Evolutionary conservation across 2,113 vertebrate species (phyloP).

Genomic region (Sceloporus tristichus): DNA sequence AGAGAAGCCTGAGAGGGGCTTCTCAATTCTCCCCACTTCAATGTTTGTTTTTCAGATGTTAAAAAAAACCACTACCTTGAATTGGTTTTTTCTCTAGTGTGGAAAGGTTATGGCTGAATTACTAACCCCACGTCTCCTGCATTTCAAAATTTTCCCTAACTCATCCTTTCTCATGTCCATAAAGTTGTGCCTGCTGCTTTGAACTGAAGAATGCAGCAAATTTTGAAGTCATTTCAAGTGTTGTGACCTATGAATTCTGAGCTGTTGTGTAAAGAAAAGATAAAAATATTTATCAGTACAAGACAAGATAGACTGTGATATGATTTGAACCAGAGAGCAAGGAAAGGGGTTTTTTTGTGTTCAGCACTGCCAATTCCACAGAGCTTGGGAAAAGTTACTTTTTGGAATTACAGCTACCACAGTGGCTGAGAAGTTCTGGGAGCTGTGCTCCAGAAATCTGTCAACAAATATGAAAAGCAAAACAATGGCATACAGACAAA

Average conservation of each 20-base stretch:
- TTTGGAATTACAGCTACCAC: too few relatives aligned
- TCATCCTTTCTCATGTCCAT: conserved; percentile 30
- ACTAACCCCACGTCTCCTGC: neutral
- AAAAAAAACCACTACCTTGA: neutral
- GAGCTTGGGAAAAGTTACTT: too few relatives aligned
- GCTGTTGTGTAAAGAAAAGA: conserved; percentile 26
- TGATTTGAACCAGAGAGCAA: conserved; percentile 36
- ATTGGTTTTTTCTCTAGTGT: accelerated
- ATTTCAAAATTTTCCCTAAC: neutral
- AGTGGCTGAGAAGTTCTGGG: too few relatives aligned
- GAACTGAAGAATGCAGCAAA: conserved; percentile 6
- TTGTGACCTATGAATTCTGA: conserved; percentile 17
- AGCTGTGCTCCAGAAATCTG: too few relatives aligned
- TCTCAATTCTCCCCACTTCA: too few relatives aligned
- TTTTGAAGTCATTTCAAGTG: conserved; percentile 21
- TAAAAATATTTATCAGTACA: conserved; percentile 25
- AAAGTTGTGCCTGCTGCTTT: conserved; percentile 6
- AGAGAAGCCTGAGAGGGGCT: neutral
- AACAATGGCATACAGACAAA: too few relatives aligned
- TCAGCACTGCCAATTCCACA: neutral
- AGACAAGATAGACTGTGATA: conserved; percentile 25
- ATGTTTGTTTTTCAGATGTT: neutral
- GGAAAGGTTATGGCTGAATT: conserved; percentile 1
- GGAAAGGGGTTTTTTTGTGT: neutral
- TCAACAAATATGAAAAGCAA: too few relatives aligned